Conservation (phyloP, 2,113 vertebrate species). For the Pedionomus torquatus region DNA sequence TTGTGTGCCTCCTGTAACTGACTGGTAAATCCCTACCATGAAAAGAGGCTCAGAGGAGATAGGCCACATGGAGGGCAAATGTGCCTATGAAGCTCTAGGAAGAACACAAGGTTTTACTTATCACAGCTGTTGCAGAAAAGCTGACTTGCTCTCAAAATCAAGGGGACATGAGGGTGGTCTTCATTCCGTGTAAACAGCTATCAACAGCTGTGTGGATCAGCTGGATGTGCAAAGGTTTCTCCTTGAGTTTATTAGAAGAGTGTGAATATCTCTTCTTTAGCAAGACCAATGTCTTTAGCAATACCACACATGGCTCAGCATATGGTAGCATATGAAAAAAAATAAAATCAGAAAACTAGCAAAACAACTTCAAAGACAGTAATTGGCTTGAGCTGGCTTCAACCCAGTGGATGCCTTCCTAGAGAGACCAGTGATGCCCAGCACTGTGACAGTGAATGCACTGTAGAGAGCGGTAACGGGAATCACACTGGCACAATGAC, state of each 20-base stretch:
- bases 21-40: not conserved
- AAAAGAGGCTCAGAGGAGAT: not conserved
- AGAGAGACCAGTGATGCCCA: rapidly evolving
- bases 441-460: not conserved
- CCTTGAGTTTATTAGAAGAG: not conserved
- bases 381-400: not conserved
- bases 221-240: not conserved
- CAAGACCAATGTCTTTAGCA: not conserved
- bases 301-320: not conserved
- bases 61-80: rapidly evolving
- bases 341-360: not conserved
- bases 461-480: not conserved
- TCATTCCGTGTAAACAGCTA: not conserved
- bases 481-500: not conserved
- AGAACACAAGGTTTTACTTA: not conserved
- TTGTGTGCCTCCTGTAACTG: not conserved
- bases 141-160: not conserved
- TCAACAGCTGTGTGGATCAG: not conserved
- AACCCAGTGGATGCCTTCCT: not conserved
- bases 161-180: not conserved
- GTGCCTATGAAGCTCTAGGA: not conserved
- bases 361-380: not conserved
- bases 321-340: rapidly evolving
- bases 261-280: not conserved
- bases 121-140: not conserved